Percentiles rank a stretch among this genome's conserved stretches.
phyloP scores from a whole-genome alignment of 1,140 invertebrate species.

The Meteorus sp. region DNA sequence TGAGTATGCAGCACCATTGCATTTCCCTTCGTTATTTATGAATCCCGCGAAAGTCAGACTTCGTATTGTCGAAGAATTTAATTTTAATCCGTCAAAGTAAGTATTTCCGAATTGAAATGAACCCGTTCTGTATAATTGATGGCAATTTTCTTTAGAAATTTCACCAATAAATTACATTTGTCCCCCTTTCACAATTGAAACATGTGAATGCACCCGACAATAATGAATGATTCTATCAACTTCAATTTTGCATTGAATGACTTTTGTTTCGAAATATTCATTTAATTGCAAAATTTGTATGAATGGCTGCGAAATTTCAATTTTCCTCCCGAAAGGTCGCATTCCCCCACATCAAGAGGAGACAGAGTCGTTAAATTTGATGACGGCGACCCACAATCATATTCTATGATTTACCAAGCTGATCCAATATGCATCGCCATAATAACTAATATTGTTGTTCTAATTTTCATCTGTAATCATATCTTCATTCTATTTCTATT shows the following conservation, averaged over 20 bases:
- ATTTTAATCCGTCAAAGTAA: slow-evolving; percentile 15
- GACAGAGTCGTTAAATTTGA: slow-evolving; percentile 17
- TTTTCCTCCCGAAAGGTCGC: slow-evolving; percentile 16
- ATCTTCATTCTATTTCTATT: background rate
- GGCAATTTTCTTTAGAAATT: slow-evolving; percentile 11
- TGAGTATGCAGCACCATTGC: no score
- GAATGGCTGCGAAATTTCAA: background rate
- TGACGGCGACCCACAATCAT: slow-evolving; percentile 13
- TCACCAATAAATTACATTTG: slow-evolving; percentile 17
- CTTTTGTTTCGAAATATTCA: slow-evolving; percentile 17
- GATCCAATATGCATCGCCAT: background rate
- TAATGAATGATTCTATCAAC: slow-evolving; percentile 17
- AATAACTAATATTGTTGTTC: background rate
- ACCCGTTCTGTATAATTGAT: slow-evolving; percentile 5
- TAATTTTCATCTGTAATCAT: background rate
- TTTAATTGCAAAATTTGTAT: slow-evolving; percentile 25
- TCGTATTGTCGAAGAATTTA: slow-evolving; percentile 10
- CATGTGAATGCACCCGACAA: slow-evolving; percentile 25
- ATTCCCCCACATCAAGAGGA: slow-evolving; percentile 15
- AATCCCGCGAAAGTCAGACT: no score
- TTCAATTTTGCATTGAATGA: slow-evolving; percentile 28
- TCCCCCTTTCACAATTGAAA: slow-evolving; percentile 10
- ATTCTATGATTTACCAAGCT: slow-evolving; percentile 6
- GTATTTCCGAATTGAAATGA: background rate
- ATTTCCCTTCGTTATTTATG: no score